Base-by-base conservation (phyloP, 1,140 invertebrate species). In the Brachionus paranguensis region DNA sequence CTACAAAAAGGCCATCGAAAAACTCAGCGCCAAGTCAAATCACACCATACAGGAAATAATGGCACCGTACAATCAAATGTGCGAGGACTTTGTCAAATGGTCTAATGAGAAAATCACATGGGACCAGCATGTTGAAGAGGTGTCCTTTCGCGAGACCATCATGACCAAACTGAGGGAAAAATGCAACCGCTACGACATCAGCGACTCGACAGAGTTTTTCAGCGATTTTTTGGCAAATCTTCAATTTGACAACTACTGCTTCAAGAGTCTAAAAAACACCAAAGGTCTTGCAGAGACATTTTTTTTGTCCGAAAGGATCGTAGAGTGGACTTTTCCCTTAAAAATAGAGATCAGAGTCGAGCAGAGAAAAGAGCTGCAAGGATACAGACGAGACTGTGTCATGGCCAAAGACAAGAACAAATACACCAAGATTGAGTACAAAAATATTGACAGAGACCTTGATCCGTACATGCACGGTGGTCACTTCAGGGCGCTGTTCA, bases 231-330 rank as follows among this genome's bases (percentile, higher is more conserved):
- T 81, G 8, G 78, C 78, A 12, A 81, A 81, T 81, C 60, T 81
- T 37, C 78, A 81, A 68, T 81, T 81, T 12, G 78, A 81, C 43
- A 81, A 81, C 33, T 81, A 64, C 60, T 81, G 78, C 43, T 81
- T 20, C 27, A 81, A 81, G 53, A 27, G 78, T 2, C n/a, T 81
- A 60, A 81, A 81, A 81, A 81, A 68, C 41, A 7, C 78, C 53
- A 81, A 81, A 41, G 20, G 78, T 3, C 60, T 43, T 24, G 64
- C 24, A 1, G 78, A 81, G 24, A n/a, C 5, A n/a, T n/a, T 81
- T 24, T 81, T 81, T 65, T 27, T 64, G 20, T 81, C 78, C 17
- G 78, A 81, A 29, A 53, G 78, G n/a, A 81, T 41, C 17, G 47
- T 64, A 41, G 43, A 24, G 6, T 81, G 78, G 78, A 27, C 37